Evolutionary conservation across 2,888 invertebrate genomes (phyloP).

Genomic region (Azorinus chamasolen): DNA sequence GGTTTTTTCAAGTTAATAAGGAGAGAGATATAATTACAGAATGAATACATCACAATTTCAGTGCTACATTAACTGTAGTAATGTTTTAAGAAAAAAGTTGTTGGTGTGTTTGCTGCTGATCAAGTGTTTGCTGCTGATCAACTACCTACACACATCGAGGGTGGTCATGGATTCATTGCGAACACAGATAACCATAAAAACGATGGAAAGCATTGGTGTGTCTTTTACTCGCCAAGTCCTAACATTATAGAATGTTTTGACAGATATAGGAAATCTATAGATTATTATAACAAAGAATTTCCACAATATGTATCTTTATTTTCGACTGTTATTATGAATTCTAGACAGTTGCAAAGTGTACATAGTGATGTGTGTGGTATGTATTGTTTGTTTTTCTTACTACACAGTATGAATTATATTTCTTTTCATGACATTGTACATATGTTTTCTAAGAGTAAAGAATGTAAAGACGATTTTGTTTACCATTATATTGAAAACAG

Average conservation of each 20-base stretch:
- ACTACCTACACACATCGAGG: conserved; percentile 20
- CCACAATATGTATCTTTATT: conserved; percentile 21
- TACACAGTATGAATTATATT: conserved; percentile 33
- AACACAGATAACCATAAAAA: conserved; percentile 32
- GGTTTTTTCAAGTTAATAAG: conserved; percentile 46
- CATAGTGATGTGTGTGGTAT: conserved; percentile 52
- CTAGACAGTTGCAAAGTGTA: conserved; percentile 42
- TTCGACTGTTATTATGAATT: conserved; percentile 15
- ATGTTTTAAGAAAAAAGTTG: conserved; percentile 19
- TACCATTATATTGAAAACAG: conserved; percentile 28
- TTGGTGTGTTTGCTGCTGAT: conserved; percentile 56
- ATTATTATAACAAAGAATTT: conserved; percentile 28
- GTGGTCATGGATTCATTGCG: conserved; percentile 42
- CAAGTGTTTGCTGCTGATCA: conserved; percentile 52
- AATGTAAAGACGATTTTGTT: conserved; percentile 45
- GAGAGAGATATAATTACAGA: conserved; percentile 53
- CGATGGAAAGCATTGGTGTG: conserved; percentile 25
- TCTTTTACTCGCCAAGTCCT: conserved; percentile 28
- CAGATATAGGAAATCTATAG: conserved; percentile 33
- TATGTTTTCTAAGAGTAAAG: conserved; percentile 28
- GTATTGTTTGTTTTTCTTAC: conserved; percentile 52
- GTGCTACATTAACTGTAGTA: conserved; percentile 45
- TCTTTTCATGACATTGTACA: conserved; percentile 45
- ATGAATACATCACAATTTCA: conserved; percentile 55
- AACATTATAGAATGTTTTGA: conserved; percentile 40